Evolutionary conservation across 2,888 invertebrate genomes (phyloP), one percentile per base, ranked within the genome.

Genomic region (Empis livida): DNA sequence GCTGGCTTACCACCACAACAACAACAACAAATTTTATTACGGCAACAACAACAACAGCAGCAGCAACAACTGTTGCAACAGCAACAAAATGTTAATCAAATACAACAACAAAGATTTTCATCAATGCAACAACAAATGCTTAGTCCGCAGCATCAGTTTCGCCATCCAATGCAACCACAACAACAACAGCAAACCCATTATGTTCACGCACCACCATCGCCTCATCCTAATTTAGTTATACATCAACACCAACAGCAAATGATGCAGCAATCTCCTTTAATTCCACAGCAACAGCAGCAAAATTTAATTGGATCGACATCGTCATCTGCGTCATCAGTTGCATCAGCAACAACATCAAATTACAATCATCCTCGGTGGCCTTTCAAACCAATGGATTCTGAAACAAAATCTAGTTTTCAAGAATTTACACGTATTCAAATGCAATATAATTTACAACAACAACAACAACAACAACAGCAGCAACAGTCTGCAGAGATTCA

Each of bases 391-490:
- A 78, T 78, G 78, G 78, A 78, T 52, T 77, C 76, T 56, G 77
- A 73, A 55, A 78, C 78, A 30, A 75, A 78, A 60, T 75, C 74
- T 35, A 77, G 78, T 64, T 76, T 75, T 58, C 78, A 77, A 71
- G 78, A 78, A 63, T 78, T 78, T 64, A 76, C 77, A 53, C 71
- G 76, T 53, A 77, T 78, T 59, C 78, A 78, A 58, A 77, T 77
- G 70, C 78, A 78, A 62, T 78, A 78, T 61, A 77, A 76, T 59
- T 73, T 77, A 31, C 69, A 73, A 45, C 78, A 78, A 56, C 73
- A 65, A 45, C 51, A 50, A 17, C 69, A 73, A 45, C 78, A 78
- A 56, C 73, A 65, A 45, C 63, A 63, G 51, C 53, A 57, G 47
- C 51, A 50, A 17, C 53, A 64, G 66, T 51, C 50, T 50, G 30